phyloP scores from a whole-genome alignment of 2,888 invertebrate species.

The Ophion slaviceki region DNA sequence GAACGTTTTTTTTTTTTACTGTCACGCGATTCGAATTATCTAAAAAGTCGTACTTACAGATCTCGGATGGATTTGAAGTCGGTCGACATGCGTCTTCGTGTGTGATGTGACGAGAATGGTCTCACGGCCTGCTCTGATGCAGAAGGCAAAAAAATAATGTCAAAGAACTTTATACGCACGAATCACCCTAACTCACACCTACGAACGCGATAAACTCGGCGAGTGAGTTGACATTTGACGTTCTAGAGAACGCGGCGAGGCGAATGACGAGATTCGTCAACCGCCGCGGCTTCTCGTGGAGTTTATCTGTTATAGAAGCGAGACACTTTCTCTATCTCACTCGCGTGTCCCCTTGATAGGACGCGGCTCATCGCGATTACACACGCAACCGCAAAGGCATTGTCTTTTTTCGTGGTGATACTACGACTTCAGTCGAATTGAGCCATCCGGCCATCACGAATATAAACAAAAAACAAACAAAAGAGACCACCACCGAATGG shows the following conservation, averaged over 20 bases:
- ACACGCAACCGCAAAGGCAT: conserved; percentile 50
- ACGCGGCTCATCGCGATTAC: conserved; percentile 66
- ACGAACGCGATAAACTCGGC: conserved; percentile 31
- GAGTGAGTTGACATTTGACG: conserved; percentile 48
- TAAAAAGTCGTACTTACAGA: conserved; percentile 37
- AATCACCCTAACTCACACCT: conserved; percentile 25
- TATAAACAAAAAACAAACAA: conserved; percentile 40
- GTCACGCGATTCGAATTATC: conserved; percentile 17
- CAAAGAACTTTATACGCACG: conserved; percentile 12
- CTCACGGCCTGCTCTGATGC: background rate
- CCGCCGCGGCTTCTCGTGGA: conserved; percentile 36
- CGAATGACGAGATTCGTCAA: conserved; percentile 29
- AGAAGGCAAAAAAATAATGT: conserved; percentile 13
- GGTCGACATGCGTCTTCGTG: conserved; percentile 22
- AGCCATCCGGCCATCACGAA: conserved; percentile 44
- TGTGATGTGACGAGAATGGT: background rate
- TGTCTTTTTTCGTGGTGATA: conserved; percentile 29
- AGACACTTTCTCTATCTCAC: conserved; percentile 30
- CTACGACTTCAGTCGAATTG: conserved; percentile 36
- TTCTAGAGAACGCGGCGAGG: conserved; percentile 23
- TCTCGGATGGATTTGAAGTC: conserved; percentile 15
- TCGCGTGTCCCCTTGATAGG: conserved; percentile 67
- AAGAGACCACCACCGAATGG: background rate
- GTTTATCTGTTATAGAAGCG: conserved; percentile 53
- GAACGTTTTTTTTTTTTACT: background rate